Base-by-base conservation (phyloP, 2,113 vertebrate genomes). In the Sinocyclocheilus anophthalmus region DNA sequence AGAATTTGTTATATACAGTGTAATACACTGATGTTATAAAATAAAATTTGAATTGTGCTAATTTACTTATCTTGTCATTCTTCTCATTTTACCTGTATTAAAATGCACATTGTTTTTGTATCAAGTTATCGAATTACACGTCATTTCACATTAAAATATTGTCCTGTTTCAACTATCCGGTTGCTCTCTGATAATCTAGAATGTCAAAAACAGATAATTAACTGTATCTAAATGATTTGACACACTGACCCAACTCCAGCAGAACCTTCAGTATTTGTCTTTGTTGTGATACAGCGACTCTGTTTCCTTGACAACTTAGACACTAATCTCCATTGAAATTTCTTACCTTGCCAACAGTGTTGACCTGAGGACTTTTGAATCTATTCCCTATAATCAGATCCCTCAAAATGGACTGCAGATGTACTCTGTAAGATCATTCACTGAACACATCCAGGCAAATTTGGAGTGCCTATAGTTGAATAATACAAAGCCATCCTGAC, bases 1-100 rank as follows among this genome's bases (percentile, higher is more conserved):
- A 90, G 84, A 87, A 83, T 88, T 90, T 88, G 83, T 87, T 88
- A 88, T 85, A 90, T 87, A 76, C 85, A 88, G 83, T 87, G 87
- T 88, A 85, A 30, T 87, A 90, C 87, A 90, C 87, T 88, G 87
- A 81, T 83, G 84, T 84, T 84, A 61, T 53, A 84, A 88, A 90
- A 88, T 88, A 87, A 90, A 90, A 80, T 39, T 76, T 70, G 13
- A 80, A 85, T 88, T 90, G 89, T 90, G 79, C 75, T 87, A 84
- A 75, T 69, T 73, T 67, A 69, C 30, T 77, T n/a, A 37, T 76
- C 16, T 45, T 75, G 75, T 84, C 65, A 6, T 84, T 61, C 16
- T 42, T 86, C 8, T 1, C 10, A 45, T 86, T 20, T 13, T 22
- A 30, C n/a, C 16, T 33, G 10, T 37, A 12, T 63, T 75, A 16